A percentile compares a stretch with the other conserved stretches of the same genome.
These are phyloP conservation scores for Proisotoma minuta DNA, from an alignment of 2,888 invertebrate genomes.

Conservation along the genomic window DNA sequence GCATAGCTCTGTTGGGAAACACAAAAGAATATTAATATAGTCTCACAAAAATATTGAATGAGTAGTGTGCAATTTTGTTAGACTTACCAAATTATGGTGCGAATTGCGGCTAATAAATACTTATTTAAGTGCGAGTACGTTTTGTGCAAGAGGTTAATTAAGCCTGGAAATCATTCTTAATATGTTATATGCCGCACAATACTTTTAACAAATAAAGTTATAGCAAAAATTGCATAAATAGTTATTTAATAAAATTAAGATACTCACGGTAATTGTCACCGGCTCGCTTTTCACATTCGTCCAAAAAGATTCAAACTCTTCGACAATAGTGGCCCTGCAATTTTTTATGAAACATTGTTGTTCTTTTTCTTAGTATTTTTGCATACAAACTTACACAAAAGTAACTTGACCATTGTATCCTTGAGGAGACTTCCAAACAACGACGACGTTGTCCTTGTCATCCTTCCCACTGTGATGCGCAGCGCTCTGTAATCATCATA, in stretches of 20 bases:
- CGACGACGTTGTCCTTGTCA: constrained; percentile 21
- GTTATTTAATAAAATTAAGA: no score
- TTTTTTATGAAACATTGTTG: neutral
- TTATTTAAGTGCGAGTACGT: neutral
- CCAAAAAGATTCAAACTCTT: constrained; percentile 37
- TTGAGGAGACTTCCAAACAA: constrained; percentile 35
- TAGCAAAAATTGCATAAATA: no score
- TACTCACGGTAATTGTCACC: constrained; percentile 29
- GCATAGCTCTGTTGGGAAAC: no score
- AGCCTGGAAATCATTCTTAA: neutral
- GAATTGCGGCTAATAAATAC: neutral
- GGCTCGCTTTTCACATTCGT: constrained; percentile 20
- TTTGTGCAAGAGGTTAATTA: neutral
- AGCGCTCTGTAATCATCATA: constrained; percentile 25
- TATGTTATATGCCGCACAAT: no score
- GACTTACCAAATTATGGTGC: neutral
- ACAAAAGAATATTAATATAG: no score
- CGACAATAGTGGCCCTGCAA: constrained; percentile 31
- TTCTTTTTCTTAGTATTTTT: neutral
- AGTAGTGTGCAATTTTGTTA: neutral
- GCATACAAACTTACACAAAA: constrained; percentile 30
- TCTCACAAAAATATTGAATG: neutral
- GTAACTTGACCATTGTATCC: constrained; percentile 26
- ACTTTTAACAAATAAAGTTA: no score
- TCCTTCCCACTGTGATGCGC: constrained; percentile 30